Conservation (phyloP, 1,140 invertebrate species). For the Bombus fervidus region DNA sequence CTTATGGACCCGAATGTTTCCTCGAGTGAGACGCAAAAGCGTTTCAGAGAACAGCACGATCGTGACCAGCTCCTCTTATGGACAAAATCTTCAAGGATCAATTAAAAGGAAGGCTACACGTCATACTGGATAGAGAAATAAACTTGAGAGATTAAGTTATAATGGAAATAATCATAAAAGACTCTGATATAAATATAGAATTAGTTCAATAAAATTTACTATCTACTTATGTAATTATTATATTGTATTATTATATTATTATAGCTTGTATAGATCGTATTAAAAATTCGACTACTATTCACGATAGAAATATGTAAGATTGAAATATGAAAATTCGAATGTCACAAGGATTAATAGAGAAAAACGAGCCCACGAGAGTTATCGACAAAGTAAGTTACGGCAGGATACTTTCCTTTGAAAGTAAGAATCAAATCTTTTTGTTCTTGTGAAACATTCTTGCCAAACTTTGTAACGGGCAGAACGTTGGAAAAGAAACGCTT, state of each 20-base stretch:
- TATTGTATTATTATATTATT: background rate
- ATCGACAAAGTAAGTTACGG: background rate
- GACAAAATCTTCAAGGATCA: background rate
- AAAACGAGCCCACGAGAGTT: background rate
- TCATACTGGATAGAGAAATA: background rate
- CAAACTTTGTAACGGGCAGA: background rate
- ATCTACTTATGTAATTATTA: background rate
- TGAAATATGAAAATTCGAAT: background rate
- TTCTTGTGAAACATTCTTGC: background rate
- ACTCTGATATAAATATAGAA: background rate
- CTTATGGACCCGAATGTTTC: conserved; percentile 16
- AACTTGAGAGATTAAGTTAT: background rate
- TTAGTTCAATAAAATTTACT: background rate
- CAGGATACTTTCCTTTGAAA: background rate
- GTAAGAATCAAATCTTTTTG: background rate
- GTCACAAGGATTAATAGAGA: background rate
- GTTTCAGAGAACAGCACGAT: conserved; percentile 6
- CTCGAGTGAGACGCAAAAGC: conserved; percentile 39
- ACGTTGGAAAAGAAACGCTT: background rate
- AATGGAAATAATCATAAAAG: background rate
- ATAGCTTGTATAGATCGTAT: too few species aligned
- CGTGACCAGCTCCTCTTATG: background rate
- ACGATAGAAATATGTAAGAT: background rate
- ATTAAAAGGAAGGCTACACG: background rate
- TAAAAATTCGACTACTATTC: too few species aligned